These are phyloP conservation scores for Poeciliopsis infans DNA, from an alignment of 2,797 vertebrate genomes.

Conservation along the genomic window DNA sequence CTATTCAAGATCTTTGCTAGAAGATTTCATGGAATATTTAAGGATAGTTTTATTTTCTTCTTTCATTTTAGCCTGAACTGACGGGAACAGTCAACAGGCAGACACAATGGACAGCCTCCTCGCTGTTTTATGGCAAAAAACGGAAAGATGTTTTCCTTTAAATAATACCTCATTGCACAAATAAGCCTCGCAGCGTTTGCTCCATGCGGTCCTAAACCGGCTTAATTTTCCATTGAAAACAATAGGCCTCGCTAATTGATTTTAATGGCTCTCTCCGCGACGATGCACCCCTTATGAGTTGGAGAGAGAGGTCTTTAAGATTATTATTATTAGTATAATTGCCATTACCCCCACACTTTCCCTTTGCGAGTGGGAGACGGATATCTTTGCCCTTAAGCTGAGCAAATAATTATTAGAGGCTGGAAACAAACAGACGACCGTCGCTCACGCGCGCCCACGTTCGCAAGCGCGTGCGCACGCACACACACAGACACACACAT, in stretches of 20 bases:
- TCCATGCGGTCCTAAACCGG: conserved; percentile 79
- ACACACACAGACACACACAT: conserved; percentile 15
- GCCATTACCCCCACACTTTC: conserved; percentile 86
- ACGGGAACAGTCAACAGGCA: conserved; percentile 56
- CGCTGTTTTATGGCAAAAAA: conserved; percentile 85
- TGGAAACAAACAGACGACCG: conserved; percentile 97
- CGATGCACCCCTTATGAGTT: conserved; percentile 96
- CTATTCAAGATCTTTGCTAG: background rate
- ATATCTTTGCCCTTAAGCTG: conserved; percentile 96
- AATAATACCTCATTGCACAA: conserved; percentile 90
- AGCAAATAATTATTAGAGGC: conserved; percentile 99
- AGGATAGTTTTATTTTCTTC: conserved; percentile 4
- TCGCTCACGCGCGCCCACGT: conserved; percentile 23
- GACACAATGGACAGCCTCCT: conserved; percentile 53
- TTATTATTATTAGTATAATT: conserved; percentile 93
- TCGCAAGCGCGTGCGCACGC: conserved; percentile 15
- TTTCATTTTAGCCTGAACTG: conserved; percentile 20
- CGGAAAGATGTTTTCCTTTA: conserved; percentile 88
- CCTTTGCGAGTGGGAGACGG: conserved; percentile 82
- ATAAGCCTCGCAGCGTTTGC: conserved; percentile 73
- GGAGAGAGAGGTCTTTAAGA: conserved; percentile 98
- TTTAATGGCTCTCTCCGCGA: conserved; percentile 98
- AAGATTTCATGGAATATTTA: background rate
- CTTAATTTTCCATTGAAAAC: conserved; percentile 94
- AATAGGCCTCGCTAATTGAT: conserved; percentile 95